Percentiles rank a stretch among this genome's conserved stretches.
phyloP scores from a whole-genome alignment of 1,140 invertebrate genomes.

The Brachionus plicatilis region DNA sequence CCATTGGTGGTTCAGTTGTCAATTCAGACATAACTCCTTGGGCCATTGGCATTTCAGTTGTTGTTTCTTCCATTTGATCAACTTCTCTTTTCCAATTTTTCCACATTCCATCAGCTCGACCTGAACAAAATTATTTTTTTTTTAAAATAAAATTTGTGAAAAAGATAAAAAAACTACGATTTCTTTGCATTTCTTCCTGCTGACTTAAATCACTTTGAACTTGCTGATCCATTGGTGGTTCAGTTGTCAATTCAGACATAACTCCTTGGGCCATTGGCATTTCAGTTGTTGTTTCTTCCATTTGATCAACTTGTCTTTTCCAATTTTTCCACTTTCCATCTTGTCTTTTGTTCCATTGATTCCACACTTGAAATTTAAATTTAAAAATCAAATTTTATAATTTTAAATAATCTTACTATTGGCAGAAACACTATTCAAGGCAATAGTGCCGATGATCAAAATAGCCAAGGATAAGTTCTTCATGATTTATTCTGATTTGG shows the following conservation, averaged over 20 bases:
- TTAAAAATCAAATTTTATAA: background rate
- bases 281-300: background rate
- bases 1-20: background rate
- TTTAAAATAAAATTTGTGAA: no score
- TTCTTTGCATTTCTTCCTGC: no score
- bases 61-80: no score
- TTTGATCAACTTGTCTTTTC: background rate
- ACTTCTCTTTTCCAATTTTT: no score
- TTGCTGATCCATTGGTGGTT: background rate
- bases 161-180: no score
- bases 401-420: background rate
- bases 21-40: background rate
- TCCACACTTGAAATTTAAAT: no score
- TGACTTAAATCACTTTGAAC: no score
- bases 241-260: background rate
- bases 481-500: background rate
- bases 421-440: background rate
- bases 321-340: background rate
- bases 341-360: no score
- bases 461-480: background rate
- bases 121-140: no score
- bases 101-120: no score
- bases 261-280: background rate
- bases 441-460: background rate
- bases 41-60: no score